Evolutionary conservation across 2,797 vertebrate species (phyloP), one percentile per base, ranked within the genome.

Genomic region (Phataginus tetradactyla): DNA sequence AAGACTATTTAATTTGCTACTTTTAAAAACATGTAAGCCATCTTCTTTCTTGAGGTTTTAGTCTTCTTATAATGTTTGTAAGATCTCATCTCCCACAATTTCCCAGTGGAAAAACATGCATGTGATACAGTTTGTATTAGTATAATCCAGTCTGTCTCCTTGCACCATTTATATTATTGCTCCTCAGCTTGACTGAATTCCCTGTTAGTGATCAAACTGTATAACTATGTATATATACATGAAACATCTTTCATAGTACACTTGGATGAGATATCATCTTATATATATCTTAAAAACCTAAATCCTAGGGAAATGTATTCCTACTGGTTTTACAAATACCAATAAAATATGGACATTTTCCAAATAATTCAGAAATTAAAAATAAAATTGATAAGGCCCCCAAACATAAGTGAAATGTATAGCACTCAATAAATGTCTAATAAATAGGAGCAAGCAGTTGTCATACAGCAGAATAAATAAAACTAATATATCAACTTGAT

Each of bases 281-380:
- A 63, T 68, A 78, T 85, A 49, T 71, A 57, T 72, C 64, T 78
- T 66, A 87, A 90, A 89, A 94, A 74, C 81, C 9, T 37, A 95
- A 87, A 96, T 94, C 27, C 21, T 79, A 86, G 11, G 32, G 6
- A 75, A 79, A 86, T 91, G 2, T 34, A 77, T 83, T 92, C 5
- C 4, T 89, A 12, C 42, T 3, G 23, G 74, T 86, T 86, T 96
- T 92, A 69, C n/a, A 59, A 97, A 61, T 79, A 63, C 57, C 23
- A 34, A 63, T 57, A 27, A 87, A 96, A 64, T 81, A 34, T 32
- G 7, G 10, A 42, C 29, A 95, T 84, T 61, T 84, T 8, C 57
- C 21, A 17, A 89, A 59, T 85, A 74, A 89, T 53, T 84, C 37
- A 90, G 14, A 81, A 86, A 69, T 74, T 20, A 66, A 66, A 66